These are phyloP conservation scores for Sebastes matsubarae DNA, from an alignment of 2,797 vertebrate species.

Conservation along the genomic window DNA sequence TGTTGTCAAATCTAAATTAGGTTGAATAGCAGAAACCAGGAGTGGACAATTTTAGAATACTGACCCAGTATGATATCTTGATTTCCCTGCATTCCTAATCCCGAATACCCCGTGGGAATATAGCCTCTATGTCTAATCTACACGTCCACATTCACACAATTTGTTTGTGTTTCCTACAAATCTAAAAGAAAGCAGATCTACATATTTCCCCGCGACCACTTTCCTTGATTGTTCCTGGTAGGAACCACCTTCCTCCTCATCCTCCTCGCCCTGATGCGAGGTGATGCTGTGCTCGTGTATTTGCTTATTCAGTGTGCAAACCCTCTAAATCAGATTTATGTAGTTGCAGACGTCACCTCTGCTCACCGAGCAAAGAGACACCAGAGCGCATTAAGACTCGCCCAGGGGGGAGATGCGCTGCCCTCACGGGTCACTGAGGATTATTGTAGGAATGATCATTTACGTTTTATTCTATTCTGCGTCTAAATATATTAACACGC, in stretches of 20 bases:
- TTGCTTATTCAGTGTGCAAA: constrained; percentile 65
- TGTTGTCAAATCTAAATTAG: background rate
- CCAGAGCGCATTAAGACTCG: constrained; percentile 63
- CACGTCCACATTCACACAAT: background rate
- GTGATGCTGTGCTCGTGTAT: constrained; percentile 60
- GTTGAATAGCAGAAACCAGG: no score
- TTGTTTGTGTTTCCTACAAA: background rate
- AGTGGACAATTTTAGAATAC: background rate
- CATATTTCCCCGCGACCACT: background rate
- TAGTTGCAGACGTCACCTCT: constrained; percentile 71
- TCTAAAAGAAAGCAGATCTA: background rate
- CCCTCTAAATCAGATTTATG: constrained; percentile 73
- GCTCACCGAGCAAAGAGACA: constrained; percentile 59
- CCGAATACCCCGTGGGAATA: no score
- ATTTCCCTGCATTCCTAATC: background rate
- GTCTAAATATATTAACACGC: constrained; percentile 58
- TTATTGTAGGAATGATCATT: constrained; percentile 69
- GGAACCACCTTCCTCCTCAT: constrained; percentile 48
- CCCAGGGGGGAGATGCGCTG: constrained; percentile 37
- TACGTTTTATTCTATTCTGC: constrained; percentile 64
- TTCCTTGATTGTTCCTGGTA: constrained; percentile 40
- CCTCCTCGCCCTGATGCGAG: constrained; percentile 51
- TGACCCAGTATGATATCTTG: background rate
- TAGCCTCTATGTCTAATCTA: background rate
- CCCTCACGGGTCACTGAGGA: constrained; percentile 69